These are phyloP conservation scores for Dicycla oo DNA, from an alignment of 2,888 invertebrate species.

Conservation along the genomic window DNA sequence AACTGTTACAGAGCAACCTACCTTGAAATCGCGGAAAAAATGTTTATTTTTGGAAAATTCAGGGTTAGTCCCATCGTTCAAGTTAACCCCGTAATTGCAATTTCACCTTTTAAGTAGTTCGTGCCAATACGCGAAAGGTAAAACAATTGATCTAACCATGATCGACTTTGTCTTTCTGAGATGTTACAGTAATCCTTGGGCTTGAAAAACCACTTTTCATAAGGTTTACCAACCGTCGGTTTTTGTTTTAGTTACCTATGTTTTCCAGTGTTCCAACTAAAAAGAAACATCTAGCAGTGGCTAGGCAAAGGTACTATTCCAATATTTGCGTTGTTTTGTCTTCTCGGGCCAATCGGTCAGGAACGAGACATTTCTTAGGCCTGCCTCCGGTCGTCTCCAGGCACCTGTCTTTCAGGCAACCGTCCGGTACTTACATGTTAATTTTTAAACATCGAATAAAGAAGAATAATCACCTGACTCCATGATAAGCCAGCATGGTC, in stretches of 20 bases:
- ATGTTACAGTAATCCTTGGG: background rate
- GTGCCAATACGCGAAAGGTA: background rate
- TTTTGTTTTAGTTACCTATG: background rate
- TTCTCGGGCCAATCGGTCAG: too few species aligned
- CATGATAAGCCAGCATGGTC: constrained; percentile 92
- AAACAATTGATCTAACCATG: too few species aligned
- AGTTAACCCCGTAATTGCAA: background rate
- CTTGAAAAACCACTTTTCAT: background rate
- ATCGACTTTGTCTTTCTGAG: background rate
- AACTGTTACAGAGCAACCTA: background rate
- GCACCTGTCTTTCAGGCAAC: too few species aligned
- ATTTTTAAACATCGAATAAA: background rate
- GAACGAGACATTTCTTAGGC: too few species aligned
- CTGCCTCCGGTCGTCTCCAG: too few species aligned
- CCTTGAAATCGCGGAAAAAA: background rate
- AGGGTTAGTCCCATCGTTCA: background rate
- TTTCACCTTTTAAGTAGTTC: background rate
- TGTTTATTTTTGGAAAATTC: background rate
- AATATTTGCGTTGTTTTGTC: background rate
- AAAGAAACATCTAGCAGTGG: background rate
- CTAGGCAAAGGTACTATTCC: background rate
- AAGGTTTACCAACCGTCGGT: background rate
- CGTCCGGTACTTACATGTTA: background rate
- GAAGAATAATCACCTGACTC: constrained; percentile 88
- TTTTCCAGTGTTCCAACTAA: background rate